These are phyloP conservation scores for Abramis brama DNA, from an alignment of 2,113 vertebrate genomes.

Conservation along the genomic window DNA sequence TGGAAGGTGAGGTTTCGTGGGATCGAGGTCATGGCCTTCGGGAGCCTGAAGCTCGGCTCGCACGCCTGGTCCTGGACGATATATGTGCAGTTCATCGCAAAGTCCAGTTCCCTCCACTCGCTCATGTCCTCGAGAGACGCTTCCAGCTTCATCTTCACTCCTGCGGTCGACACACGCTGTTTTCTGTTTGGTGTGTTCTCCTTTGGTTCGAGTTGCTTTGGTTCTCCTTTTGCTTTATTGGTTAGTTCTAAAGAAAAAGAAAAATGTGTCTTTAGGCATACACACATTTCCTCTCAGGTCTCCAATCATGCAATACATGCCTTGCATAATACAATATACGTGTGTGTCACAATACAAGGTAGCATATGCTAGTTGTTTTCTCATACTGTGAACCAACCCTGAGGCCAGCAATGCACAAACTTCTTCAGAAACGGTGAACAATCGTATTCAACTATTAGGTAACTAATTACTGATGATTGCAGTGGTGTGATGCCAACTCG, in stretches of 20 bases:
- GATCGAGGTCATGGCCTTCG: constrained; percentile 76
- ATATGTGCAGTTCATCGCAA: constrained; percentile 76
- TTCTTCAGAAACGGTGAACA: neutral
- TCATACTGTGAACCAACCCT: too few relatives aligned
- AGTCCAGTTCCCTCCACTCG: constrained; percentile 73
- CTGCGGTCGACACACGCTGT: neutral
- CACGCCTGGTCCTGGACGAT: constrained; percentile 75
- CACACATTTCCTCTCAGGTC: neutral
- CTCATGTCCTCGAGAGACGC: constrained; percentile 64
- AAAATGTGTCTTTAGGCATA: neutral
- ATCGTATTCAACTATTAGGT: neutral
- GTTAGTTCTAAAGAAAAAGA: neutral
- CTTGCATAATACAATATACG: neutral
- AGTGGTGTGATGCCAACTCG: neutral
- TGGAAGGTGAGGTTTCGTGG: constrained; percentile 76
- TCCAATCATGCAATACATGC: neutral
- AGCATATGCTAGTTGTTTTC: too few relatives aligned
- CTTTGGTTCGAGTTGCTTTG: constrained; percentile 68
- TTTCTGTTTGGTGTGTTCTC: neutral
- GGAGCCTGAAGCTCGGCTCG: constrained; percentile 68
- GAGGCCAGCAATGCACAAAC: neutral
- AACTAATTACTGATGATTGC: too few relatives aligned
- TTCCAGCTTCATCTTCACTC: constrained; percentile 70
- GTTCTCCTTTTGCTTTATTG: constrained; percentile 49
- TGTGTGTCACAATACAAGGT: neutral